Base-by-base conservation (phyloP, 2,113 vertebrate species). In the Toxostoma redivivum region DNA sequence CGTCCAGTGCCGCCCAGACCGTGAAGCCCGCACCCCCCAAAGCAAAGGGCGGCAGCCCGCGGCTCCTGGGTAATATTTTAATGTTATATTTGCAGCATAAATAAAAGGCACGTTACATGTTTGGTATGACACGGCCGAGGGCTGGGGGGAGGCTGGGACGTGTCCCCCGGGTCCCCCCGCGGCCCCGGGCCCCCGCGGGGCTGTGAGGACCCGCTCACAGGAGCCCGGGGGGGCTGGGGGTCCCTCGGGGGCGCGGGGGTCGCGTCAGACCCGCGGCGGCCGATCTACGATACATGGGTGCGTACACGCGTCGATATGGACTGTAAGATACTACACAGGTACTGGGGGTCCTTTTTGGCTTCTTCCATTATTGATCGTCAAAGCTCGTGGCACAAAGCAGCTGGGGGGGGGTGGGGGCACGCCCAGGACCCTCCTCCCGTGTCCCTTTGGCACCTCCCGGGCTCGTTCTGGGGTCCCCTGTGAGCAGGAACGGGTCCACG, bases 51-150 rank as follows among this genome's bases (percentile, higher is more conserved):
- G 7, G 58, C 62, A 86, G 81, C 73, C 78, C 35, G 23, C 53
- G 66, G 64, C 92, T 97, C 86, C 94, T 98, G 77, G 96, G 95
- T 96, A 97, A 97, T 95, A 97, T 82, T 98, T 98, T 98, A 97
- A 98, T 98, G 97, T 98, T 91, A 97, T 88, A 97, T 96, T 92
- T 98, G 98, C 97, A 98, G 98, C 97, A 98, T 98, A 98, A 98
- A 98, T 98, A 98, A 96, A 96, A 98, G 98, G 97, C 98, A 98
- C 98, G 95, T 97, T 97, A 98, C 97, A 98, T 95, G 97, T 96
- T 95, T 92, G 96, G 97, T 92, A 93, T 11, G 94, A 90, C 81
- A 84, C 77, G 85, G 91, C 91, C 67, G 56, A 7, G 65, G 73
- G 71, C 48, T 24, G 42, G 30, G 21, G 72, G 48, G 67, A 13